phyloP scores from a whole-genome alignment of 2,888 invertebrate species.

The Leptinotarsa rubiginosa region DNA sequence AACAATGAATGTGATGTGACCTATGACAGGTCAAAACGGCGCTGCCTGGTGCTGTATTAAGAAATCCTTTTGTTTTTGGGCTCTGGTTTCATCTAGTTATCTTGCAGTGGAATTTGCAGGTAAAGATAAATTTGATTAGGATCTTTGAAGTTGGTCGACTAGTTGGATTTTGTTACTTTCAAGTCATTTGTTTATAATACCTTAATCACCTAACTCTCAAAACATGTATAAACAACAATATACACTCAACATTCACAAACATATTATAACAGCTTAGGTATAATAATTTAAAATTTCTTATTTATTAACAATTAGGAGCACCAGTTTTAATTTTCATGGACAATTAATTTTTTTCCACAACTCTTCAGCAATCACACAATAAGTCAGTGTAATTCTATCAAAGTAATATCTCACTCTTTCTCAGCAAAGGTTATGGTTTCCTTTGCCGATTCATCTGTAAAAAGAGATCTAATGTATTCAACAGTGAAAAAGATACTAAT shows the following conservation, averaged over 20 bases:
- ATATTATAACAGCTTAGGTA: background rate
- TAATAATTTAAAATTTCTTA: background rate
- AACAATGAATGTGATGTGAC: too few species aligned
- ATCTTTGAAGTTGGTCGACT: too few species aligned
- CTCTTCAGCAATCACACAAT: slow-evolving; percentile 6
- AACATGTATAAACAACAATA: slow-evolving; percentile 1
- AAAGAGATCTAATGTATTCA: slow-evolving; percentile 28
- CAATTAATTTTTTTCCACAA: background rate
- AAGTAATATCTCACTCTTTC: slow-evolving; percentile 53
- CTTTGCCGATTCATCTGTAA: slow-evolving; percentile 55
- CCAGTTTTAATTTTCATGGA: slow-evolving; percentile 38
- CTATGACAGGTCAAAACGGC: too few species aligned
- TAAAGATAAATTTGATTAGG: too few species aligned
- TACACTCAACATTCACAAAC: slow-evolving; percentile 12
- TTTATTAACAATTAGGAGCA: slow-evolving; percentile 40
- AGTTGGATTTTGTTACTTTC: too few species aligned
- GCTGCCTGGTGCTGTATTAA: too few species aligned
- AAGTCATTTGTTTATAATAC: background rate
- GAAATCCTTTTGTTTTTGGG: too few species aligned
- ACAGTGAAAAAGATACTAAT: slow-evolving; percentile 12
- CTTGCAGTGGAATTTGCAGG: too few species aligned
- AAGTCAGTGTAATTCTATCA: slow-evolving; percentile 26
- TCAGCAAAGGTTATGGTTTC: slow-evolving; percentile 55
- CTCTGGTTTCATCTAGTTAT: too few species aligned
- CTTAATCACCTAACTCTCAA: slow-evolving; percentile 2